phyloP scores from a whole-genome alignment of 2,113 vertebrate genomes.

The Halcyon malimbica region DNA sequence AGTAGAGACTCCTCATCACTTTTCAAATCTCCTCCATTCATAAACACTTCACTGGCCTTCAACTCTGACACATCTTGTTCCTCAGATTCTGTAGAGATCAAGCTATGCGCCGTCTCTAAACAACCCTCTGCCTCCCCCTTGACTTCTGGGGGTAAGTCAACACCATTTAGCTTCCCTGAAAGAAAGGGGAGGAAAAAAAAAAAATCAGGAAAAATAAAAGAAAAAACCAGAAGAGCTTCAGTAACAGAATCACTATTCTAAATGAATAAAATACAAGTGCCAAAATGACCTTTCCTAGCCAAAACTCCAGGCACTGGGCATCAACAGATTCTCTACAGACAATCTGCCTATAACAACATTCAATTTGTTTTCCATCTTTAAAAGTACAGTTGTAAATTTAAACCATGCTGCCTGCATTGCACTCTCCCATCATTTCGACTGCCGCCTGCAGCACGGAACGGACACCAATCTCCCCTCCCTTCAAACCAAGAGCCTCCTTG shows the following conservation, averaged over 20 bases:
- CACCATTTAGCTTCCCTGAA: conserved; percentile 52
- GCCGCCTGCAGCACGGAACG: neutral
- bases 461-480: neutral
- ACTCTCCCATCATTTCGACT: neutral
- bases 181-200: rapidly evolving
- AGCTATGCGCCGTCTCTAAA: neutral
- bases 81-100: neutral
- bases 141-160: neutral
- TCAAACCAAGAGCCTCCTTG: neutral
- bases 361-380: neutral
- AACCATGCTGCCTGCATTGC: neutral
- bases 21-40: conserved; percentile 77
- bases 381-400: neutral
- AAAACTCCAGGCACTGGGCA: neutral
- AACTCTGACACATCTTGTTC: neutral
- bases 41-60: conserved; percentile 44
- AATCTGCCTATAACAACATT: neutral
- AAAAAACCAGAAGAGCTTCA: neutral
- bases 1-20: conserved; percentile 63
- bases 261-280: neutral
- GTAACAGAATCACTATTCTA: neutral
- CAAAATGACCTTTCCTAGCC: neutral
- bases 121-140: neutral
- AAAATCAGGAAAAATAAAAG: neutral
- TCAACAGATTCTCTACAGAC: neutral